Evolutionary conservation across 2,888 invertebrate genomes (phyloP).

Genomic region (Sesia bembeciformis): DNA sequence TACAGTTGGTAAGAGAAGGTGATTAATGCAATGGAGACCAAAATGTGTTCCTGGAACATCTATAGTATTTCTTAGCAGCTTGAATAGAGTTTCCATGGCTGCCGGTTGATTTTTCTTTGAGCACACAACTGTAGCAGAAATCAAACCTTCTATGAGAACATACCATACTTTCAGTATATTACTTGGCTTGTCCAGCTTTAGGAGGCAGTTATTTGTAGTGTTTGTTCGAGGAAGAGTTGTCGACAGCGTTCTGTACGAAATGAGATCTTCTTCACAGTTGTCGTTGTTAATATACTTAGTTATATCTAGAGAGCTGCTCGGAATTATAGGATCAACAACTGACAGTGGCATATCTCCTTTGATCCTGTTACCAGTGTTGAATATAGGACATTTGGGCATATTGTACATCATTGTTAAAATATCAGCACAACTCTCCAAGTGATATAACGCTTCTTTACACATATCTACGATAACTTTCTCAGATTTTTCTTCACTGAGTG

Average conservation of each 20-base stretch:
- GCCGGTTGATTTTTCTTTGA: slow-evolving; percentile 92
- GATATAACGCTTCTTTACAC: slow-evolving; percentile 86
- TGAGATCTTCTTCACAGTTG: slow-evolving; percentile 78
- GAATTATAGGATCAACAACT: slow-evolving; percentile 89
- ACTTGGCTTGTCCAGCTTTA: slow-evolving; percentile 83
- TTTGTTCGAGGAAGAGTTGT: slow-evolving; percentile 65
- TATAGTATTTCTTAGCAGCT: slow-evolving; percentile 84
- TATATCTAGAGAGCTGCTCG: slow-evolving; percentile 79
- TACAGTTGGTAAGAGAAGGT: slow-evolving; percentile 91
- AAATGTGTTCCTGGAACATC: slow-evolving; percentile 90
- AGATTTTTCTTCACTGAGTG: slow-evolving; percentile 59
- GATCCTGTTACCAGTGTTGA: slow-evolving; percentile 90
- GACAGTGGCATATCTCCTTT: slow-evolving; percentile 85
- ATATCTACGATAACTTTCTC: slow-evolving; percentile 73
- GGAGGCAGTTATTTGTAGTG: slow-evolving; percentile 70
- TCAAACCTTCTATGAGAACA: slow-evolving; percentile 88
- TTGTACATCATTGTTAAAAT: slow-evolving; percentile 94
- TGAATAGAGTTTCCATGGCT: slow-evolving; percentile 90
- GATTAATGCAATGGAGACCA: slow-evolving; percentile 93
- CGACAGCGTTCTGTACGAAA: slow-evolving; percentile 76
- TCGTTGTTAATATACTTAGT: slow-evolving; percentile 80
- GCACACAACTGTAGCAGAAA: slow-evolving; percentile 86
- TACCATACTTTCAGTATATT: slow-evolving; percentile 94
- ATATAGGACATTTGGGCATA: slow-evolving; percentile 95
- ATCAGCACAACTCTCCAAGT: slow-evolving; percentile 88